Conservation (phyloP, 2,888 invertebrate species). For the Phlogophora meticulosa region DNA sequence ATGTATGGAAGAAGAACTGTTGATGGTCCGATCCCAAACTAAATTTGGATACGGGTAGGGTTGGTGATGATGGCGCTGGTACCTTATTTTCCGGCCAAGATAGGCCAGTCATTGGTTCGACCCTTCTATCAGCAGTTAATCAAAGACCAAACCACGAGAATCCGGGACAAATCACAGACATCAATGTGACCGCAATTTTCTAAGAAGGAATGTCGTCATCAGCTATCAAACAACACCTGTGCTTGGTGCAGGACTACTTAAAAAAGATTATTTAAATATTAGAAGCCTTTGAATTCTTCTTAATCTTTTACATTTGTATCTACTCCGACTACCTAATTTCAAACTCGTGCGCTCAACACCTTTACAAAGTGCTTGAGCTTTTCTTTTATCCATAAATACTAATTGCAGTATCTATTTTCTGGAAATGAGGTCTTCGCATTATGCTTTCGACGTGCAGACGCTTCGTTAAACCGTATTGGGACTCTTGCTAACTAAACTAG, state of each 20-base stretch:
- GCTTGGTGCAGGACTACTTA: slow-evolving; percentile 1
- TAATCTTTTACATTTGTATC: slow-evolving; percentile 19
- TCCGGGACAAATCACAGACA: slow-evolving; percentile 16
- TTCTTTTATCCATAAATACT: not conserved
- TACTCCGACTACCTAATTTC: slow-evolving; percentile 3
- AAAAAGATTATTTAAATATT: slow-evolving; percentile 13
- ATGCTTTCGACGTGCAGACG: not conserved
- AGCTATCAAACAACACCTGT: slow-evolving; percentile 21
- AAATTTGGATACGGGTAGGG: too few relatives aligned
- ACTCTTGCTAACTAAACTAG: not conserved
- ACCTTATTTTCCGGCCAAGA: not conserved
- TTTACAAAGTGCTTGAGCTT: not conserved
- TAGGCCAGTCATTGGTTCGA: too few relatives aligned
- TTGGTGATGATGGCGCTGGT: not conserved
- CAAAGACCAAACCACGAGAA: slow-evolving; percentile 2
- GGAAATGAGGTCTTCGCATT: not conserved
- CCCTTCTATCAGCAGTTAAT: not conserved
- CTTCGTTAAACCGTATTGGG: not conserved
- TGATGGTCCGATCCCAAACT: not conserved
- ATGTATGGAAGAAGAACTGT: not conserved
- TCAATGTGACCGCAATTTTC: slow-evolving; percentile 16
- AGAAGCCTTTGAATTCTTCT: not conserved
- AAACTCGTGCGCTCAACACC: not conserved
- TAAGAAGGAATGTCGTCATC: not conserved
- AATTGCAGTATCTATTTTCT: not conserved